phyloP scores from a whole-genome alignment of 2,113 vertebrate genomes.

The Crotophaga sulcirostris region DNA sequence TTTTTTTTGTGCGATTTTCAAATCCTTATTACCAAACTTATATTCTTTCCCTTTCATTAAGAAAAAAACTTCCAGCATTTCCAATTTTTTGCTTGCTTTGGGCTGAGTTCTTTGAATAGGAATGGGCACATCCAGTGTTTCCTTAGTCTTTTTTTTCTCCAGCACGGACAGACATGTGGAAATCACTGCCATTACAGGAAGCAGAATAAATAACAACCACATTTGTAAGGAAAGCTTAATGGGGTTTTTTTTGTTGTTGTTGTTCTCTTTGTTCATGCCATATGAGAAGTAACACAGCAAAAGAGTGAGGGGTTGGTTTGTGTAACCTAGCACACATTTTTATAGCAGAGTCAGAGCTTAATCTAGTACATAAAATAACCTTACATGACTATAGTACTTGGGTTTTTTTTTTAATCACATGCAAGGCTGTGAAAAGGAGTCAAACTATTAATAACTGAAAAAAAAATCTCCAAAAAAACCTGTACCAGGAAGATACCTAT shows the following conservation, averaged over 20 bases:
- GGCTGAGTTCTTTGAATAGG: neutral
- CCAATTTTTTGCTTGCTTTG: neutral
- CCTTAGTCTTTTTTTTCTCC: neutral
- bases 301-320: neutral
- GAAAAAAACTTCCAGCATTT: neutral
- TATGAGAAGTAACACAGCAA: neutral
- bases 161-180: neutral
- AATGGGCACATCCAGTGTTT: neutral
- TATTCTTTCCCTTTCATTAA: neutral
- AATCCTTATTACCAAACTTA: neutral
- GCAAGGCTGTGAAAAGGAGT: neutral
- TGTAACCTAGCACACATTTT: neutral
- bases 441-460: neutral
- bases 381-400: neutral
- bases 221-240: neutral
- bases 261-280: neutral
- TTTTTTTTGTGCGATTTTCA: neutral
- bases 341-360: neutral
- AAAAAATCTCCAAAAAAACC: neutral
- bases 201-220: neutral
- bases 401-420: neutral
- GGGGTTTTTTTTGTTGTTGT: neutral
- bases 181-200: neutral
- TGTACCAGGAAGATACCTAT: neutral
- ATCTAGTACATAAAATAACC: neutral